Conservation (phyloP, 2,113 vertebrate genomes). For the Saccopteryx bilineata region DNA sequence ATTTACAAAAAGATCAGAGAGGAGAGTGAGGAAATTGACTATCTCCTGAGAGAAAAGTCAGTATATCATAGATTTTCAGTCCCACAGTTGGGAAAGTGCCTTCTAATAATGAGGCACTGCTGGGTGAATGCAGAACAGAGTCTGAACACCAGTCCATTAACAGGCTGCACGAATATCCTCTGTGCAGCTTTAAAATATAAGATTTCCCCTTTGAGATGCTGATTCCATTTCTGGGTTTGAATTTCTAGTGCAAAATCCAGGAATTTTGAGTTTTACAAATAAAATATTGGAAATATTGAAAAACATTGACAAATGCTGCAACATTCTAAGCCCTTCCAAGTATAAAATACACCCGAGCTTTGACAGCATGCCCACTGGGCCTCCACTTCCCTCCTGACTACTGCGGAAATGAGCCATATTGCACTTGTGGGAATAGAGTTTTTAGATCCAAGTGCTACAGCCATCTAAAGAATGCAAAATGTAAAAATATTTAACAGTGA, state of each 20-base stretch:
- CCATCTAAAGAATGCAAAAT: background rate
- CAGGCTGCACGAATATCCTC: background rate
- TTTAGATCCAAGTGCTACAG: background rate
- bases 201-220: background rate
- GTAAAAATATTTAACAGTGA: background rate
- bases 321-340: background rate
- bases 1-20: conserved; percentile 63
- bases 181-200: background rate
- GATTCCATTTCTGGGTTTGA: background rate
- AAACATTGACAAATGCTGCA: background rate
- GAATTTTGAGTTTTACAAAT: background rate
- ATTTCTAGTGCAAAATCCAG: background rate
- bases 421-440: background rate
- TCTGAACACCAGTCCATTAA: background rate
- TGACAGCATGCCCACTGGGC: background rate
- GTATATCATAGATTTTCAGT: background rate
- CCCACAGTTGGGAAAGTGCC: background rate
- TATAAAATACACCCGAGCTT: background rate
- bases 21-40: background rate
- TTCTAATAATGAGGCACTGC: background rate
- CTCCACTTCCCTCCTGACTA: background rate
- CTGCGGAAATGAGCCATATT: rapidly evolving
- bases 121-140: background rate
- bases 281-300: background rate
- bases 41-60: background rate